These are phyloP conservation scores for Orycteropus afer DNA, from an alignment of 2,113 vertebrate species.

Conservation along the genomic window DNA sequence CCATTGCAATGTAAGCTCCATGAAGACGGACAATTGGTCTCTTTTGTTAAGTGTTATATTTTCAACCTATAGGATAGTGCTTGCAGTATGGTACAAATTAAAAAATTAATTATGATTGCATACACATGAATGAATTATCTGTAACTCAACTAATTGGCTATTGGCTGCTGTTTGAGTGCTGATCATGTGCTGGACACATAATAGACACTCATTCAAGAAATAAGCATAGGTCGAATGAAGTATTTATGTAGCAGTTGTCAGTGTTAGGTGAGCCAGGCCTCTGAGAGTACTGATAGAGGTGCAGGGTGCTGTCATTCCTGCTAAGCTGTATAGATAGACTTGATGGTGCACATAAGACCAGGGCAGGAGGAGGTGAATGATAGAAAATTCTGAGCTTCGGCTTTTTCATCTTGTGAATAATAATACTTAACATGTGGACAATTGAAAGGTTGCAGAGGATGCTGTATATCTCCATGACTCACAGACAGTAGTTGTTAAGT, in stretches of 20 bases:
- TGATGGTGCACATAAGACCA: not conserved
- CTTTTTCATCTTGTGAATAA: not conserved
- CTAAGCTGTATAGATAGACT: not conserved
- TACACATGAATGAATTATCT: not conserved
- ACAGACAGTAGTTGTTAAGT: not conserved
- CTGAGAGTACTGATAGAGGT: not conserved
- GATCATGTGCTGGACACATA: no score
- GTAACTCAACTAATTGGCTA: not conserved
- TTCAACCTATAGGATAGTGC: not conserved
- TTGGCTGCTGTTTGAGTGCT: not conserved
- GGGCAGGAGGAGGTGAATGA: not conserved
- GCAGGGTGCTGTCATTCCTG: not conserved
- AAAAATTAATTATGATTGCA: not conserved
- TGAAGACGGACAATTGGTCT: not conserved
- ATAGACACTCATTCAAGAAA: no score
- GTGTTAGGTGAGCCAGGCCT: not conserved
- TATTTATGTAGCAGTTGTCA: not conserved
- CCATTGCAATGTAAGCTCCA: not conserved
- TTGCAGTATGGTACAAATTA: not conserved
- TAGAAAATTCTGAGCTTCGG: not conserved
- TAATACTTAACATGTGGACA: no score
- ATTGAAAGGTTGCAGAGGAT: rapidly evolving
- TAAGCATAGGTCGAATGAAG: not conserved
- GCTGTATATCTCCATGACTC: rapidly evolving
- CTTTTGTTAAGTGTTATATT: not conserved